A percentile compares a stretch with the other conserved stretches of the same genome.
These are phyloP conservation scores for Nibea albiflora DNA, from an alignment of 2,113 vertebrate species.

Conservation along the genomic window DNA sequence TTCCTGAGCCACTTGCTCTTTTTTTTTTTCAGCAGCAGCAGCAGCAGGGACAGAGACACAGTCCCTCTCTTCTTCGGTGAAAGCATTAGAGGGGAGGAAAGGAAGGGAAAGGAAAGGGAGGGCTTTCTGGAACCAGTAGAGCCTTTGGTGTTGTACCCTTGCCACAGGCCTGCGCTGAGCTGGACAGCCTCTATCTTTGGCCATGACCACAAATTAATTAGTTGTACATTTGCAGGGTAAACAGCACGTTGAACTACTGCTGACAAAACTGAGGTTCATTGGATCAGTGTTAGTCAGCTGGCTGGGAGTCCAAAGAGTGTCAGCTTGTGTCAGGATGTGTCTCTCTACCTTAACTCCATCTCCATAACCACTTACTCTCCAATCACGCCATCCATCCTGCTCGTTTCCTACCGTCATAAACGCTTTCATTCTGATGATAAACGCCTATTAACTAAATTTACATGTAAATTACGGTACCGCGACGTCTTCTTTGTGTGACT, in stretches of 20 bases:
- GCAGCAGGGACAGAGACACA: conserved; percentile 51
- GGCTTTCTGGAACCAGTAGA: conserved; percentile 42
- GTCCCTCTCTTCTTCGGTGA: conserved; percentile 47
- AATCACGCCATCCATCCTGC: conserved; percentile 7
- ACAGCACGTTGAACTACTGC: conserved; percentile 64
- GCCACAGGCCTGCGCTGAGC: conserved; percentile 69
- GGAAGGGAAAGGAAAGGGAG: conserved; percentile 6
- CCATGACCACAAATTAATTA: conserved; percentile 70
- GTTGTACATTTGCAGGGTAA: conserved; percentile 73
- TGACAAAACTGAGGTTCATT: conserved; percentile 61
- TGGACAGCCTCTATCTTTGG: conserved; percentile 63
- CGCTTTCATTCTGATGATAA: conserved; percentile 35
- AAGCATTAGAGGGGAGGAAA: conserved; percentile 34
- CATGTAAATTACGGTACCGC: conserved; percentile 54
- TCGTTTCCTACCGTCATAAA: conserved; percentile 17
- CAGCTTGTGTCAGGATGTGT: conserved; percentile 49
- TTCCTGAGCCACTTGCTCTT: conserved; percentile 34
- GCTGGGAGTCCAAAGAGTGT: conserved; percentile 42
- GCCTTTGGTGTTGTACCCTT: conserved; percentile 65
- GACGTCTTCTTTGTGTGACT: conserved; percentile 58
- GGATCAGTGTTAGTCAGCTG: conserved; percentile 61
- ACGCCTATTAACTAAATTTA: conserved; percentile 50
- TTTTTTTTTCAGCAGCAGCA: background rate
- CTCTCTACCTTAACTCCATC: conserved; percentile 20
- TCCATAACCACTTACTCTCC: background rate